Base-by-base conservation (phyloP, 2,797 vertebrate species). In the Acrossocheilus wenchowensis region DNA sequence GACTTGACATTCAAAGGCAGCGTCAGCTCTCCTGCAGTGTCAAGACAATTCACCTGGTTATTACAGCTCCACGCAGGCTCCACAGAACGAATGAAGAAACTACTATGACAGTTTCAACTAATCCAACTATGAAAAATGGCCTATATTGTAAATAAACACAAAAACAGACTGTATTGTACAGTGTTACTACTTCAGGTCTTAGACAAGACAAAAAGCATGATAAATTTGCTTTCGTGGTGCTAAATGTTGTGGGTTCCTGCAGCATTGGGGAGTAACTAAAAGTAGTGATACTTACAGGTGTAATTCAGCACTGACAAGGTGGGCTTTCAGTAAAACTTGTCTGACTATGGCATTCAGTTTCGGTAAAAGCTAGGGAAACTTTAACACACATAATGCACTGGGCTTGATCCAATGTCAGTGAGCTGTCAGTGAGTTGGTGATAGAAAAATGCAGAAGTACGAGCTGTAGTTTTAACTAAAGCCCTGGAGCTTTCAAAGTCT, bases 1-100 rank as follows among this genome's bases (percentile, higher is more conserved):
- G 50, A 78, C 74, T 68, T 68, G 62, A 85, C 64, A 79, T 79
- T 85, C 50, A 72, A 62, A 73, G 36, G n/a, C 34, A 68, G 23
- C 1, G 5, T 71, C n/a, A n/a, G 45, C 50, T 57, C 36, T 78
- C 50, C 71, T 45, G 39, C 66, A 36, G 50, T 43, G 23, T 72
- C 48, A 60, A 62, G 52, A 83, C 69, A 83, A 34, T 74, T 64
- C 41, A 74, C 4, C 71, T 48, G 52, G 10, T 60, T 74, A 71
- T 72, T 26, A 81, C 21, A 57, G 80, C 50, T 74, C n/a, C 6
- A 45, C 30, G 3, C 21, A 41, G 6, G 3, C 79, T 50, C 21
- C 81, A n/a, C 34, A 71, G 50, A 71, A 82, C 19, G 11, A 69
- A 50, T 52, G 4, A 39, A 50, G 12, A 81, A 69, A 71, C 30